These are phyloP conservation scores for Xiphophorus hellerii DNA, from an alignment of 2,113 vertebrate species.

Conservation along the genomic window DNA sequence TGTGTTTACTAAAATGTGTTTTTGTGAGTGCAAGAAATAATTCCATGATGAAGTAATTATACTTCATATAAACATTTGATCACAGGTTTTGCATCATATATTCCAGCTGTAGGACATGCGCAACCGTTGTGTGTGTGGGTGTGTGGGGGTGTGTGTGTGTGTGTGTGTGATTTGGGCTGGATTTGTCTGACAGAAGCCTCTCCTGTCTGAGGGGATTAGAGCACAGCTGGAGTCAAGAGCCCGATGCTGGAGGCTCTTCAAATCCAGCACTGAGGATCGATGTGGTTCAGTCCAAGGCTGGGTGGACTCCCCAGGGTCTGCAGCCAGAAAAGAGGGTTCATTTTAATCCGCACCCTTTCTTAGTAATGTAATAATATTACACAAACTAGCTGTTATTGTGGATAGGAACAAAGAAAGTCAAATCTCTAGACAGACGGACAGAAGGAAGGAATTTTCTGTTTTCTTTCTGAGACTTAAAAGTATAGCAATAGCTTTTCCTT, in stretches of 20 bases:
- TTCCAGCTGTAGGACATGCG: neutral
- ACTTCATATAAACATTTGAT: neutral
- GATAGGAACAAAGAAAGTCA: no score
- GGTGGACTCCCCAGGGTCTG: neutral
- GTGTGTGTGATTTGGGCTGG: neutral
- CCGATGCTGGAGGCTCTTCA: neutral
- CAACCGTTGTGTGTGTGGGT: neutral
- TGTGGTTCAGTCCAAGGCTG: neutral
- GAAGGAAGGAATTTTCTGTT: no score
- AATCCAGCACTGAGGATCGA: conserved; percentile 4
- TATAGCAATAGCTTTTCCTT: no score
- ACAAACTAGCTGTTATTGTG: no score
- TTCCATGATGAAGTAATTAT: no score
- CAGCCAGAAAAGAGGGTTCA: neutral
- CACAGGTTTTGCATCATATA: no score
- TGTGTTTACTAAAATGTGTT: no score
- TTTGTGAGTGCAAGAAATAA: no score
- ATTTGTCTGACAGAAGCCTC: neutral
- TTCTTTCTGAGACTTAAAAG: no score
- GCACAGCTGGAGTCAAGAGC: conserved; percentile 7
- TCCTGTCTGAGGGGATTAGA: conserved; percentile 3
- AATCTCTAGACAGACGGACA: no score
- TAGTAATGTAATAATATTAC: no score
- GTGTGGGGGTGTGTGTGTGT: neutral
- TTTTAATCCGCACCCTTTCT: no score